Evolutionary conservation across 2,113 vertebrate genomes (phyloP), one percentile per base, ranked within the genome.

Genomic region (Vulpes vulpes): DNA sequence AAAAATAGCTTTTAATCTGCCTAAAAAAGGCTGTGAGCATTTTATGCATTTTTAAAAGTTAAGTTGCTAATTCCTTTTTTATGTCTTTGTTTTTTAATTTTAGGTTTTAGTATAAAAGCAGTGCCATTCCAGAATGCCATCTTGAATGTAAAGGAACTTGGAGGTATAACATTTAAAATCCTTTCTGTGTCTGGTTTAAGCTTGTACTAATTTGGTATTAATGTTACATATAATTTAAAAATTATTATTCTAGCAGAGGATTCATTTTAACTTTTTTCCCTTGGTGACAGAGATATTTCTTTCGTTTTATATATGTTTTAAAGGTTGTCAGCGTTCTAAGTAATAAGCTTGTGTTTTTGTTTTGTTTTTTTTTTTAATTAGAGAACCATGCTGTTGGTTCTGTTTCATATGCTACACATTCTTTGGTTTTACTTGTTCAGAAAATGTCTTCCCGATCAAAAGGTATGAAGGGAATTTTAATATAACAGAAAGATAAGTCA

Each of bases 51-150:
- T 62, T 88, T 53, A 74, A 89, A 38, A 96, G 62, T 80, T n/a
- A 73, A 43, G 12, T 89, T 96, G 71, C 73, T 98, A 95, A 98
- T 97, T 53, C n/a, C 91, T 96, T 81, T 96, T 90, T 97, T 95
- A 14, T 94, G 73, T 96, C 92, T 97, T 38, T 93, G 91, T 96
- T 98, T 98, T 98, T 89, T 98, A 20, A 97, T 98, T 97, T 92
- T 96, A 99, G 99, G 99, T 99, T 99, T 99, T 99, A 99, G 99
- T 98, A 99, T 99, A 98, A 99, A 99, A 99, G 99, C 99, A 43
- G 99, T 99, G 98, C 99, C 99, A 96, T 99, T 99, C 98, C 99
- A 99, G 98, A 99, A 99, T 98, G 99, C 99, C 97, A 99, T 99
- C 98, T 98, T 99, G 99, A 99, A 99, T 97, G 99, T 99, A 94